These are phyloP conservation scores for Lasiommata megera DNA, from an alignment of 2,888 invertebrate genomes.

Conservation along the genomic window DNA sequence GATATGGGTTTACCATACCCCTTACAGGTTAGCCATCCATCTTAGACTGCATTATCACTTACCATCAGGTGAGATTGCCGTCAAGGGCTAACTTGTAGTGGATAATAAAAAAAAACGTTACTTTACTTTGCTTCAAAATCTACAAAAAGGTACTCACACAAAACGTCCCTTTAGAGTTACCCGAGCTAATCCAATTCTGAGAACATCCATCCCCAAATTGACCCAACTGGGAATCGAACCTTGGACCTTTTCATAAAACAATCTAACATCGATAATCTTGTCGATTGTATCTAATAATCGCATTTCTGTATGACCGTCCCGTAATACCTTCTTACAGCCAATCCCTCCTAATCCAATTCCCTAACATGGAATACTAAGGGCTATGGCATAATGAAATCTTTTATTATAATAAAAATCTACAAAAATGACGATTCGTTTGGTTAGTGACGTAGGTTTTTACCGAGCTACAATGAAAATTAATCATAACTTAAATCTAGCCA, in stretches of 20 bases:
- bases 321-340: not conserved
- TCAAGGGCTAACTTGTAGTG: too few relatives aligned
- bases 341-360: conserved; percentile 12
- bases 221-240: not conserved
- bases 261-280: not conserved
- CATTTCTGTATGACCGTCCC: conserved; percentile 1
- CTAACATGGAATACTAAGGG: conserved; percentile 5
- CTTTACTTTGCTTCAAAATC: too few relatives aligned
- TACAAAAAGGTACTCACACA: too few relatives aligned
- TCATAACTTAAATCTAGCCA: too few relatives aligned
- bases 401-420: not conserved
- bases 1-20: too few relatives aligned
- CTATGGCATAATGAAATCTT: not conserved
- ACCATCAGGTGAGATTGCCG: too few relatives aligned
- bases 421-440: too few relatives aligned
- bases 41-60: too few relatives aligned
- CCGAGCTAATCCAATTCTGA: not conserved
- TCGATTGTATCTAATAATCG: conserved; percentile 9
- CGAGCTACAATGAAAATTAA: too few relatives aligned
- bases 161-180: not conserved
- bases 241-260: not conserved
- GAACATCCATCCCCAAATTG: not conserved
- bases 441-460: too few relatives aligned
- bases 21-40: too few relatives aligned
- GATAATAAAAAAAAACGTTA: too few relatives aligned